Conservation (phyloP, 92 coral and sea anemone genomes). For the Heteractis magnifica region DNA sequence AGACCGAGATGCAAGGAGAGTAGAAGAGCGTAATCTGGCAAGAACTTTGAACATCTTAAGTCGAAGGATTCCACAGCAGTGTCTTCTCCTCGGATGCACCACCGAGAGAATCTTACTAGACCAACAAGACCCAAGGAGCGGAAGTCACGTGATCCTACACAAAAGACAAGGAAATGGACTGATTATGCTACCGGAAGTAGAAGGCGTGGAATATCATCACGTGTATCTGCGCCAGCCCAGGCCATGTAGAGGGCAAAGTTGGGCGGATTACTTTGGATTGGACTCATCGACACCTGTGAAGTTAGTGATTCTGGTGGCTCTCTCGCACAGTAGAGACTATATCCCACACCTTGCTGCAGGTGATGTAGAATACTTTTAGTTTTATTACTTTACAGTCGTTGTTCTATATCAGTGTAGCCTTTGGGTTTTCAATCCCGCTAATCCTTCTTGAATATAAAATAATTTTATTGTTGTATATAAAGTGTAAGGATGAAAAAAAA, state of each 20-base stretch:
- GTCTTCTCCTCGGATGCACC: conserved; percentile 83
- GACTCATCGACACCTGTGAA: conserved; percentile 65
- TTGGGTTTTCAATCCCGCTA: no score
- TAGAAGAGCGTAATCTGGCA: conserved; percentile 79
- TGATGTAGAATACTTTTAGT: neutral
- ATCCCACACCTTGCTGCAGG: conserved; percentile 92
- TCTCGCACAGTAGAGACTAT: conserved; percentile 91
- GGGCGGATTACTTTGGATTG: conserved; percentile 75
- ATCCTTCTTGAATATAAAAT: no score
- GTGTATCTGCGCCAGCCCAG: conserved; percentile 75
- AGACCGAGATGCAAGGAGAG: conserved; percentile 63
- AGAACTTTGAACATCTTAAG: conserved; percentile 65
- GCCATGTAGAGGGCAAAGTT: conserved; percentile 55
- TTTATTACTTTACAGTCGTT: no score
- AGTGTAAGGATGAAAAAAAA: neutral
- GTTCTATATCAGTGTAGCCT: no score
- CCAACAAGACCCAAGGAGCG: conserved; percentile 34
- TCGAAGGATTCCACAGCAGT: conserved; percentile 65
- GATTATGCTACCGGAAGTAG: conserved; percentile 75
- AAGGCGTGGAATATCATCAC: conserved; percentile 83
- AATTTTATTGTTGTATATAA: no score
- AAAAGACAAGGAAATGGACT: conserved; percentile 77
- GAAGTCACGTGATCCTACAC: conserved; percentile 57
- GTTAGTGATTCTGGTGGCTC: conserved; percentile 74
- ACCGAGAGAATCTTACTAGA: conserved; percentile 87